A percentile compares a stretch with the other conserved stretches of the same genome.
These are phyloP conservation scores for Cavia porcellus DNA, from an alignment of 2,113 vertebrate genomes.

Conservation along the genomic window DNA sequence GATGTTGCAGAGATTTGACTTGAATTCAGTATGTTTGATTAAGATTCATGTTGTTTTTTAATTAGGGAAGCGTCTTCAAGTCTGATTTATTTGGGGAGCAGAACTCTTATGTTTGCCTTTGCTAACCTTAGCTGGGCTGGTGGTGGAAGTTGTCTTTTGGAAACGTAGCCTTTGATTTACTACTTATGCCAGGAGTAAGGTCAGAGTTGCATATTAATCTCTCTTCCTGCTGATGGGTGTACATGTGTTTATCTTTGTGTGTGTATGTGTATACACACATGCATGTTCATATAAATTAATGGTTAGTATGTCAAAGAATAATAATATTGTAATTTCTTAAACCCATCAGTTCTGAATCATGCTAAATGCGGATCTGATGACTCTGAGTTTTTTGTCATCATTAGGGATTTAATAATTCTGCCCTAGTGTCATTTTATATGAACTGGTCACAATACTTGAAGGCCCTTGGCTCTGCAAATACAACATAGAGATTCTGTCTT, in stretches of 20 bases:
- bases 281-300: background rate
- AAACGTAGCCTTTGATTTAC: slow-evolving; percentile 9
- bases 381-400: background rate
- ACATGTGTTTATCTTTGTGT: background rate
- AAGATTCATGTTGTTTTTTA: slow-evolving; percentile 10
- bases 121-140: background rate
- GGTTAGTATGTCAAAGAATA: slow-evolving; percentile 25
- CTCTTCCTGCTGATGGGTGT: slow-evolving; percentile 43
- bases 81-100: slow-evolving; percentile 4
- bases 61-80: background rate
- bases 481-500: slow-evolving; percentile 2
- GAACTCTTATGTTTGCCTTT: slow-evolving; percentile 37
- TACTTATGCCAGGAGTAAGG: background rate
- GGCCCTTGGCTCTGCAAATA: slow-evolving; percentile 28
- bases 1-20: slow-evolving; percentile 31
- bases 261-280: background rate
- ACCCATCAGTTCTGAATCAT: slow-evolving; percentile 53
- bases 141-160: background rate
- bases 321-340: slow-evolving; percentile 47
- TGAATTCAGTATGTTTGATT: slow-evolving; percentile 42
- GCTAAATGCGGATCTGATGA: background rate
- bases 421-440: background rate
- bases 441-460: slow-evolving; percentile 30
- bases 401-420: slow-evolving; percentile 6
- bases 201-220: background rate